These are phyloP conservation scores for Phylloscopus trochilus DNA, from an alignment of 2,113 vertebrate genomes.

Conservation along the genomic window DNA sequence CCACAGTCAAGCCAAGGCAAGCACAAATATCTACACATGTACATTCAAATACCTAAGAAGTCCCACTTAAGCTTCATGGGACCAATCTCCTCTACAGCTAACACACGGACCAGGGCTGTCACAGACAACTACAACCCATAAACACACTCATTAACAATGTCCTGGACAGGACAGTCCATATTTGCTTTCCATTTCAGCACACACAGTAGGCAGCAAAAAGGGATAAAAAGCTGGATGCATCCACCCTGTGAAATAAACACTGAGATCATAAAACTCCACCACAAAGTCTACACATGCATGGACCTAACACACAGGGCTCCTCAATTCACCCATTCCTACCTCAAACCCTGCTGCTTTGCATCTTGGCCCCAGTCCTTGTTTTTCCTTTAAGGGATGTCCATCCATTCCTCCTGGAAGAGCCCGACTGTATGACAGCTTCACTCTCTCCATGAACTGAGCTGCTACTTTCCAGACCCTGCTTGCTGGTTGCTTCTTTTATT, in stretches of 20 bases:
- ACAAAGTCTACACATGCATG: background rate
- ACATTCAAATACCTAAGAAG: background rate
- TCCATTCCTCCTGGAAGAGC: background rate
- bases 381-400: background rate
- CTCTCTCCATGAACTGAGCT: background rate
- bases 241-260: background rate
- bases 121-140: background rate
- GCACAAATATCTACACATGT: accelerated
- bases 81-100: background rate
- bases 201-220: background rate
- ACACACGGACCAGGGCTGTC: background rate
- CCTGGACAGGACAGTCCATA: background rate
- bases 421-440: accelerated
- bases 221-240: background rate
- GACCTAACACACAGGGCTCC: background rate
- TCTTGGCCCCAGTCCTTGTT: background rate
- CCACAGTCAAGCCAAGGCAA: background rate
- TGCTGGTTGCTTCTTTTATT: background rate
- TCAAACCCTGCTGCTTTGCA: background rate
- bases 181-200: background rate
- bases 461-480: background rate
- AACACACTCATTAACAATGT: background rate
- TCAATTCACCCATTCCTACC: background rate
- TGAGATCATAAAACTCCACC: background rate
- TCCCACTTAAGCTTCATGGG: background rate